Evolutionary conservation across 1,140 invertebrate genomes (phyloP), one percentile per base, ranked within the genome.

Genomic region (Pogonognathellus flavescens): DNA sequence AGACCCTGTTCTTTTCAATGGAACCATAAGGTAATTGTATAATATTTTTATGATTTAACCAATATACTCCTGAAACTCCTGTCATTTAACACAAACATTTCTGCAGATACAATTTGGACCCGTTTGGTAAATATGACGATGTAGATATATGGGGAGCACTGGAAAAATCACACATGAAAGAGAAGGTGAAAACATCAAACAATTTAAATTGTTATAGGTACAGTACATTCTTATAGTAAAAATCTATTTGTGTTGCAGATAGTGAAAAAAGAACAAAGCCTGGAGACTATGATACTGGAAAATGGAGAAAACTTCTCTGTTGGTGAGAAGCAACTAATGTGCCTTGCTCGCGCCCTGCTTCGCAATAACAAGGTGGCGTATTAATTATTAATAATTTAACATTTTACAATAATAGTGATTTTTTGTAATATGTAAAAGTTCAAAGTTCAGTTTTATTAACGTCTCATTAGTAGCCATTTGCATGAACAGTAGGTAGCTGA

Each of bases 311-410:
- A 85, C 13, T 85, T 85, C 82, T 89, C 93, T 89, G 91, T 96
- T 84, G 95, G 95, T 1, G 95, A 98, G 91, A 92, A 96, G n/a
- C 97, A 98, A 91, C 91, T 98, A 20, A 94, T 98, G 59, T 98
- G 97, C 89, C 91, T 98, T 88, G 96, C 95, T 41, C 92, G 96
- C 90, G 96, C 96, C 11, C 91, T 98, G 84, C 92, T 98, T 14
- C 92, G 96, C n/a, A 97, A 97, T 91, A 97, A 96, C 1, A 96
- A 96, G 50, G 84, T 85, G 52, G 25, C n/a, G 0, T 91, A 3
- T 83, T 92, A 87, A 91, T 91, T n/a, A n/a, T n/a, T n/a, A n/a
- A n/a, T n/a, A n/a, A n/a, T n/a, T n/a, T n/a, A n/a, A n/a, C n/a
- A n/a, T n/a, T n/a, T n/a, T n/a, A n/a, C n/a, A n/a, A n/a, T n/a